Base-by-base conservation (phyloP, 2,888 invertebrate species). In the Aspidiotus destructor region DNA sequence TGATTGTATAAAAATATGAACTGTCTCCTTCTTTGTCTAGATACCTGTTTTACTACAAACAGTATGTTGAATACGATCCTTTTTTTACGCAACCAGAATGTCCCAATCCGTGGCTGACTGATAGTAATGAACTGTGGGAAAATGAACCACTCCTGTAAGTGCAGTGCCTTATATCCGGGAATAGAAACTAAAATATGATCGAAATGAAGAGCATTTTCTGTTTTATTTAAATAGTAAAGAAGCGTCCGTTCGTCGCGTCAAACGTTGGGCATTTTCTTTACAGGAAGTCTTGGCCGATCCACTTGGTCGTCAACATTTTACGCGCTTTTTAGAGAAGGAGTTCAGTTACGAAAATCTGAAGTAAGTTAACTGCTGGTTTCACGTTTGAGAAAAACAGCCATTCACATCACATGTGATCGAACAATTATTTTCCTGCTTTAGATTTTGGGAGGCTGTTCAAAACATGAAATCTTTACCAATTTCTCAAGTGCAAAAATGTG, bases 341-440 rank as follows among this genome's bases (percentile, higher is more conserved):
- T 99, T 98, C 79, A 96, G 96, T 75, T 94, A 93, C 60, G 99
- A 99, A 83, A 99, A 99, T 81, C 84, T 99, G 74, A 93, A 93
- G 93, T 96, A 77, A 82, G 84, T 77, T 41, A 60, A 68, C 11
- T 11, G 3, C 48, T 48, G 48, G 28, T 3, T 28, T 28, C 28
- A 28, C 1, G 28, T n/a, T 48, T 2, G 48, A 13, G 48, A 48
- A 13, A 48, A 48, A 2, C 10, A 11, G n/a, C 48, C 10, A 48
- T 48, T n/a, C 11, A 48, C 48, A 44, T 44, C 13, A 13, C 48
- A 11, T 13, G 6, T 13, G n/a, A 48, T 48, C n/a, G 7, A 11
- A 57, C 1, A n/a, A 16, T 57, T 16, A 7, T 57, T 57, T 7
- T 57, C 57, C 52, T n/a, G 5, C 5, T 13, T 70, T 72, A 94